Evolutionary conservation across 2,888 invertebrate genomes (phyloP).

Genomic region (Cataglyphis rosenhaueri): DNA sequence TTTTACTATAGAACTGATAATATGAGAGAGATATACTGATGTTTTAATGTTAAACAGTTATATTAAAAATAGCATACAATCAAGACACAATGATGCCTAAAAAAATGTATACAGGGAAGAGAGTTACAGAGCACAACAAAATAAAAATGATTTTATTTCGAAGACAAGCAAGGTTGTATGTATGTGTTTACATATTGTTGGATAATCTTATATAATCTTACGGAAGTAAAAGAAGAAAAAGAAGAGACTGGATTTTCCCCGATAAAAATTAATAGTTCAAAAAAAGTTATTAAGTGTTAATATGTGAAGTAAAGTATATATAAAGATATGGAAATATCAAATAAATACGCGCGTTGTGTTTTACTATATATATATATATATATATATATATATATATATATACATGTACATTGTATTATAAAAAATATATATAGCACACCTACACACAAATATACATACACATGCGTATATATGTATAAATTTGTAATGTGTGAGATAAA

Average conservation of each 20-base stretch:
- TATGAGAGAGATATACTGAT: not conserved
- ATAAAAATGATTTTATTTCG: constrained; percentile 22
- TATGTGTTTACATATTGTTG: constrained; percentile 61
- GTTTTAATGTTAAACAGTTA: constrained; percentile 27
- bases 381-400: constrained; percentile 45
- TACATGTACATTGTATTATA: constrained; percentile 77
- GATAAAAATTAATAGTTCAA: constrained; percentile 20
- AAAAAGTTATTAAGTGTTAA: constrained; percentile 14
- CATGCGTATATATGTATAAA: constrained; percentile 52
- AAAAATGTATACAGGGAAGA: not conserved
- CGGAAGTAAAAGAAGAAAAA: not conserved
- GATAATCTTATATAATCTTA: constrained; percentile 50
- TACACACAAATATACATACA: not conserved
- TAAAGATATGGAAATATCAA: constrained; percentile 17
- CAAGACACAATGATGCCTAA: constrained; percentile 56
- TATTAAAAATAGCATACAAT: constrained; percentile 45
- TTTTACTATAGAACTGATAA: constrained; percentile 27
- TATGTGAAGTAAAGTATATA: not conserved
- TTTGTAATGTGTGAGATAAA: constrained; percentile 70
- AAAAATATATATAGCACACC: constrained; percentile 67
- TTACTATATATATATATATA: constrained; percentile 61
- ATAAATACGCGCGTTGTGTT: constrained; percentile 68
- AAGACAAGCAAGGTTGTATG: constrained; percentile 9
- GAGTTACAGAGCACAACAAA: constrained; percentile 1
- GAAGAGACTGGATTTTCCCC: not conserved